These are phyloP conservation scores for Trididemnum clinides DNA, from an alignment of 23 tunicate species.

Conservation along the genomic window DNA sequence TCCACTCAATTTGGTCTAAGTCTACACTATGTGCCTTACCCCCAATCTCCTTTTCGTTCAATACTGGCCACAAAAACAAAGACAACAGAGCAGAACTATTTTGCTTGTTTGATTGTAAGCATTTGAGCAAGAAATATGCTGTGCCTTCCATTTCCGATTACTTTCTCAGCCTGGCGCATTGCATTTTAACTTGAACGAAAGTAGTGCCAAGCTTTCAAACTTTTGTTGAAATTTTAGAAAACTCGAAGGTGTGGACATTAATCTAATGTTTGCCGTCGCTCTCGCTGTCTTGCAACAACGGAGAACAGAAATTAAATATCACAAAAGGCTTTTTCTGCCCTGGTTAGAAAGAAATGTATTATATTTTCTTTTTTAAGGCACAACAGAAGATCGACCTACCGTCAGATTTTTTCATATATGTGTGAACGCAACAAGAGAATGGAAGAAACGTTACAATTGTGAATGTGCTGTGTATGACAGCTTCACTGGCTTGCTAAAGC, in stretches of 20 bases:
- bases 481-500: conserved; percentile 5
- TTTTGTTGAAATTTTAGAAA: no score
- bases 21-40: no score
- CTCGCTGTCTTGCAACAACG: no score
- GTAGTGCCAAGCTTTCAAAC: no score
- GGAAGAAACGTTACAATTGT: conserved; percentile 34
- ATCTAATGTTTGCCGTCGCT: no score
- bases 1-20: no score
- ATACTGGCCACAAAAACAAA: neutral
- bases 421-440: neutral
- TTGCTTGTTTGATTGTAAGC: neutral
- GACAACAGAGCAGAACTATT: neutral
- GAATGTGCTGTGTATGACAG: conserved; percentile 49
- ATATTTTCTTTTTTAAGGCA: neutral
- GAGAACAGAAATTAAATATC: no score
- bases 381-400: neutral
- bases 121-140: neutral
- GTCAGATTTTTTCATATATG: conserved; percentile 23
- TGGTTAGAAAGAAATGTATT: neutral
- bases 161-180: no score
- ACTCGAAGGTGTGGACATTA: no score
- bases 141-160: neutral
- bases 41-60: no score
- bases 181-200: no score
- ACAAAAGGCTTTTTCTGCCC: neutral